A percentile compares a stretch with the other conserved stretches of the same genome.
Evolutionary conservation across 2,113 vertebrate species (phyloP).

Genomic region (Vulpes lagopus): DNA sequence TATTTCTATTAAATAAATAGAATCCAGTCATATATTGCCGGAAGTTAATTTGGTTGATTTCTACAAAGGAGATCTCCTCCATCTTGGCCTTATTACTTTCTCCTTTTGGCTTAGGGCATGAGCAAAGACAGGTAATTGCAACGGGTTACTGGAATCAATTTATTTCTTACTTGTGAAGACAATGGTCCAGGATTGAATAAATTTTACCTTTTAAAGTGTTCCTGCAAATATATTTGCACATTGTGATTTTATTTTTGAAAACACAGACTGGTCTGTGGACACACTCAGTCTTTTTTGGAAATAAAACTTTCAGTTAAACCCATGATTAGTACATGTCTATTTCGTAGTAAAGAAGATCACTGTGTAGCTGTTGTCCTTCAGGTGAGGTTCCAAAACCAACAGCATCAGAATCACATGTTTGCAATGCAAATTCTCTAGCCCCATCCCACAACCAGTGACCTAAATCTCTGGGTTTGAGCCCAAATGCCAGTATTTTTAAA

Average conservation of each 20-base stretch:
- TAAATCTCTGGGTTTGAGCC: background rate
- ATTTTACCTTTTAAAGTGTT: background rate
- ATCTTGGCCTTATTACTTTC: slow-evolving; percentile 36
- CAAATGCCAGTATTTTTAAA: background rate
- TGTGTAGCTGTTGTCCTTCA: background rate
- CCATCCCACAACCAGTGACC: background rate
- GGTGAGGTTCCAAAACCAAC: background rate
- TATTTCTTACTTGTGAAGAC: slow-evolving; percentile 44
- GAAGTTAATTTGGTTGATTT: background rate
- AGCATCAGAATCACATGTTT: background rate
- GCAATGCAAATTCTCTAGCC: background rate
- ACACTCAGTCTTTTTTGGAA: background rate
- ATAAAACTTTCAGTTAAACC: background rate
- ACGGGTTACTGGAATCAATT: background rate
- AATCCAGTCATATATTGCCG: background rate
- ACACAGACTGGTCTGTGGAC: background rate
- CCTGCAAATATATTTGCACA: background rate
- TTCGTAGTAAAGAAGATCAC: background rate
- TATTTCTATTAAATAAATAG: background rate
- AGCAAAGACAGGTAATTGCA: slow-evolving; percentile 20
- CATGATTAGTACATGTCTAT: background rate
- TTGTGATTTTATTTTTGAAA: slow-evolving; percentile 8
- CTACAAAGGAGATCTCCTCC: background rate
- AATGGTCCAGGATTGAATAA: background rate
- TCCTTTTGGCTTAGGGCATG: background rate